phyloP scores from a whole-genome alignment of 2,113 vertebrate genomes.

The Potamarius usumacintae region DNA sequence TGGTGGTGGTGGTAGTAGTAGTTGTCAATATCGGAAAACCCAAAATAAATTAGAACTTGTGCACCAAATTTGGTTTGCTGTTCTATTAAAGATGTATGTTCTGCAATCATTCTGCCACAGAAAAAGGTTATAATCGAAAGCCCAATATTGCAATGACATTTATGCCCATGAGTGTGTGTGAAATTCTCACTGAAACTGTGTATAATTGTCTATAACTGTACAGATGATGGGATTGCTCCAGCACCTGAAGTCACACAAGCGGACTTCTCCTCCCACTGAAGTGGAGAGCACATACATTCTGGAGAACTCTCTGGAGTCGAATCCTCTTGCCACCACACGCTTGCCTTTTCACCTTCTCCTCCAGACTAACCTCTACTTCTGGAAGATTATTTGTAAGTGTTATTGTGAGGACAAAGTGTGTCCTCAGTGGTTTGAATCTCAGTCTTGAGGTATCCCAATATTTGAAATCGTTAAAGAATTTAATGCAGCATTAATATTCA shows the following conservation, averaged over 20 bases:
- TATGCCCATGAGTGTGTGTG: too few relatives aligned
- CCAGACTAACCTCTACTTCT: slow-evolving; percentile 83
- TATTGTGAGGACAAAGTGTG: not conserved
- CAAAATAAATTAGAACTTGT: too few relatives aligned
- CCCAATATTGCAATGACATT: too few relatives aligned
- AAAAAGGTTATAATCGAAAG: too few relatives aligned
- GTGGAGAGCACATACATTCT: slow-evolving; percentile 83
- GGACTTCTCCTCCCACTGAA: slow-evolving; percentile 81
- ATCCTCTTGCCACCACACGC: slow-evolving; percentile 75
- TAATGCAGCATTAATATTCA: too few relatives aligned
- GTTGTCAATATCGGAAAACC: too few relatives aligned
- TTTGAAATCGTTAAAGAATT: not conserved
- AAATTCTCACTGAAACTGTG: too few relatives aligned
- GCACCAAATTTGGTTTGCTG: too few relatives aligned
- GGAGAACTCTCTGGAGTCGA: slow-evolving; percentile 77
- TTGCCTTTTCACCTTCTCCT: slow-evolving; percentile 93
- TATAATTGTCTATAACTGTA: not conserved
- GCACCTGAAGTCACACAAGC: slow-evolving; percentile 87
- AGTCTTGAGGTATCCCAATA: not conserved
- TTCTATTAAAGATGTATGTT: too few relatives aligned
- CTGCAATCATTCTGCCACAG: too few relatives aligned
- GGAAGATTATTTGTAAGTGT: slow-evolving; percentile 89
- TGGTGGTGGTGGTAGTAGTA: too few relatives aligned
- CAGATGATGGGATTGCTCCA: slow-evolving; percentile 88
- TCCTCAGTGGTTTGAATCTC: not conserved